Conservation (phyloP, 2,888 invertebrate genomes). For the Lasius platythorax region DNA sequence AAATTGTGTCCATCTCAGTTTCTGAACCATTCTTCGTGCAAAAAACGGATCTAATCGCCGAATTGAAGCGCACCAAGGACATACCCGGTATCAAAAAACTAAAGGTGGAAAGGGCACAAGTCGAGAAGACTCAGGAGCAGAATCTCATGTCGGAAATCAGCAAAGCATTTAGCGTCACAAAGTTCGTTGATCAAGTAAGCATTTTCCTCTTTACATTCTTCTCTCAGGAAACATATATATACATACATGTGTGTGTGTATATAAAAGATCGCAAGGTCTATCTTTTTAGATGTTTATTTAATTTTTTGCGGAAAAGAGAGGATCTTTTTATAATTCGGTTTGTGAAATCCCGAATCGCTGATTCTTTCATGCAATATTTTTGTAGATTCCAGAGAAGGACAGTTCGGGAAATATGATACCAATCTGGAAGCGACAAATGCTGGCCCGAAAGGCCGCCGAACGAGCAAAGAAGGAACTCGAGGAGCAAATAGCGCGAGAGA, state of each 20-base stretch:
- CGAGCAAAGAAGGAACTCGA: slow-evolving; percentile 96
- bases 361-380: background rate
- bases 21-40: slow-evolving; percentile 91
- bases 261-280: background rate
- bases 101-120: slow-evolving; percentile 95
- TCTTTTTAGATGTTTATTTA: background rate
- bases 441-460: slow-evolving; percentile 97
- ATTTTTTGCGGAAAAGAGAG: background rate
- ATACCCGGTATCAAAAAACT: slow-evolving; percentile 97
- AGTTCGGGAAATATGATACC: slow-evolving; percentile 96
- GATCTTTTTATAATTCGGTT: background rate
- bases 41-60: slow-evolving; percentile 96
- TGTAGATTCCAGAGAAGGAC: slow-evolving; percentile 95
- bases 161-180: slow-evolving; percentile 93
- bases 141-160: slow-evolving; percentile 94
- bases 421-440: slow-evolving; percentile 97
- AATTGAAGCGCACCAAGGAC: slow-evolving; percentile 96
- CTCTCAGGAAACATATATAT: background rate
- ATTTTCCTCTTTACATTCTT: background rate
- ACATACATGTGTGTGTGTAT: background rate
- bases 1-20: slow-evolving; percentile 81
- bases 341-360: background rate
- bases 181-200: slow-evolving; percentile 96
- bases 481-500: slow-evolving; percentile 93
- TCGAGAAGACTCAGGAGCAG: slow-evolving; percentile 94